Conservation (phyloP, 2,113 vertebrate species). For the Poecilia latipinna region DNA sequence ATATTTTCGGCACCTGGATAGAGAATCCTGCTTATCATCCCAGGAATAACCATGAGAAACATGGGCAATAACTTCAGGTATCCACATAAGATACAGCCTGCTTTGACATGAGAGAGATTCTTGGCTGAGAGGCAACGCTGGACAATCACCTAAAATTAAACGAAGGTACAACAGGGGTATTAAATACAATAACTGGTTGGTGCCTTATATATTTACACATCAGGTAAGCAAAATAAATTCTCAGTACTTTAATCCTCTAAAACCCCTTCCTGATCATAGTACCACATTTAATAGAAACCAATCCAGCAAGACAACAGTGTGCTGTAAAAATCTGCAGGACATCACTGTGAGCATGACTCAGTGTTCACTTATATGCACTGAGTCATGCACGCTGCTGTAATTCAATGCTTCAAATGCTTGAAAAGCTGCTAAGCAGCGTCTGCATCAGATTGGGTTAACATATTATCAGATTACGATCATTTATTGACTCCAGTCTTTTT, state of each 20-base stretch:
- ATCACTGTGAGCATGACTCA: background rate
- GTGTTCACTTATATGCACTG: background rate
- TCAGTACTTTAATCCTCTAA: too few relatives aligned
- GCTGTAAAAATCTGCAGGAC: background rate
- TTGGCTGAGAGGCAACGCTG: constrained; percentile 96
- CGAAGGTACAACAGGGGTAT: too few relatives aligned
- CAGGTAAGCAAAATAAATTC: too few relatives aligned
- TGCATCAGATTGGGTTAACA: background rate
- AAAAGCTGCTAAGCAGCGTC: background rate
- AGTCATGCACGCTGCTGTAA: background rate
- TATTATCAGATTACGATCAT: background rate
- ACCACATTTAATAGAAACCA: background rate
- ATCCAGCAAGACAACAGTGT: background rate
- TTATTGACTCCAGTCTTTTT: background rate
- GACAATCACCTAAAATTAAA: constrained; percentile 88
- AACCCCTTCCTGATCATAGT: too few relatives aligned
- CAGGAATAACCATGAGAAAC: constrained; percentile 95
- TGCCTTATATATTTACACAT: background rate
- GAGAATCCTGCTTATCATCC: constrained; percentile 95
- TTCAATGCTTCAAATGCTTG: background rate
- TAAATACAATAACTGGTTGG: background rate
- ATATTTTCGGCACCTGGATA: constrained; percentile 70
- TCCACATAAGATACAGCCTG: constrained; percentile 90
- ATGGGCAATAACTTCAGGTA: constrained; percentile 96
- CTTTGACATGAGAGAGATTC: constrained; percentile 97